Base-by-base conservation (phyloP, 2,797 vertebrate species). In the Monodelphis domestica region DNA sequence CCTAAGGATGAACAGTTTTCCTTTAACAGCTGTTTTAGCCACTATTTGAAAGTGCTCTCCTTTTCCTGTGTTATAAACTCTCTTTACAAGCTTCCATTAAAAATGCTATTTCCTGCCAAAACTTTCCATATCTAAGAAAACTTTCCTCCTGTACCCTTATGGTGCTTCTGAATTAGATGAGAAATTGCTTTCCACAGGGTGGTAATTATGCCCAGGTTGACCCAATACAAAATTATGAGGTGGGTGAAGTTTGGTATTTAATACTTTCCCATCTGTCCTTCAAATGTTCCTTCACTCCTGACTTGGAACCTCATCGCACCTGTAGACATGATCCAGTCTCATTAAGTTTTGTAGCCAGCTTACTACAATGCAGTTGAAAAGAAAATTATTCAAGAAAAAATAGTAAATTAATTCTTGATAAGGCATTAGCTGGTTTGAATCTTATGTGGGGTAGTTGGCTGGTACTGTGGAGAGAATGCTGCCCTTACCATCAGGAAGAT, bases 11-110 rank as follows among this genome's bases (percentile, higher is more conserved):
- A 29, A 9, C 4, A 33, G 2, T 0, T 2, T 45, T 1, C 4
- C 30, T 59, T 54, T 33, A 15, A 4, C 9, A 92, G 33, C 51
- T 88, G 3, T n/a, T 84, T 78, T 15, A 57, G 89, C 88, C 84
- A 92, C 38, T 1, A 2, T 26, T 78, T 11, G 45, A 91, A 94
- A 51, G 53, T 15, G 55, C 26, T 53, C 53, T 88, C 0, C 63
- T 53, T 4, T 70, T 3, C 4, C 45, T 90, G 24, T 6, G 92
- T 5, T 10, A 4, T 15, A 53, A 24, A 89, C 53, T 33, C 92
- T 33, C 53, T 91, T 93, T 52, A 55, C 24, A 53, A 3, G 1
- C 2, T 96, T 91, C 70, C 56, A 90, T 94, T 93, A 57, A 89
- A 95, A 96, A 84, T 2, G 92, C 26, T 15, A 56, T 21, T 93